Percentiles rank a stretch among this genome's conserved stretches.
Conservation (phyloP, 2,113 vertebrate species). For the Calonectris borealis region DNA sequence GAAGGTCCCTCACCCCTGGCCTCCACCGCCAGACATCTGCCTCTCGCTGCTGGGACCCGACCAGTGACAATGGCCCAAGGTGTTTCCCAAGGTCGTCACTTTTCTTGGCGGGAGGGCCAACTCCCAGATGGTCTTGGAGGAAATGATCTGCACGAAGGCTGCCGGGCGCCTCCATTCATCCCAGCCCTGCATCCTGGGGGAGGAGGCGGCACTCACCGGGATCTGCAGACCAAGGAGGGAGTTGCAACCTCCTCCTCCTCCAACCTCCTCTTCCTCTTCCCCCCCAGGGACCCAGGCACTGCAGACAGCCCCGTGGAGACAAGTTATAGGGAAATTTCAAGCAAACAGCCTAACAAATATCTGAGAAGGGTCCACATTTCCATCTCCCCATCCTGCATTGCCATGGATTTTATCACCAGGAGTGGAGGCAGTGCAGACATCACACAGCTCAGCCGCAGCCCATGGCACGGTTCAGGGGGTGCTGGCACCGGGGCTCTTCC, state of each 20-base stretch:
- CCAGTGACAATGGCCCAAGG: background rate
- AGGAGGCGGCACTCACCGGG: rapidly evolving
- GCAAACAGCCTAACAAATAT: background rate
- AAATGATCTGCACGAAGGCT: background rate
- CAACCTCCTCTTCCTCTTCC: background rate
- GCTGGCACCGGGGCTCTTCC: background rate
- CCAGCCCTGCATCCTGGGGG: background rate
- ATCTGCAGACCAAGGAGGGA: background rate
- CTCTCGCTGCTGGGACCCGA: background rate
- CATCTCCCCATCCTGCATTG: background rate
- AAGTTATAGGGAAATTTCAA: background rate
- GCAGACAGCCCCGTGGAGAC: background rate
- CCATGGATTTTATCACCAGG: background rate
- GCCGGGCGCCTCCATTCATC: background rate
- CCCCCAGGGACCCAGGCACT: background rate
- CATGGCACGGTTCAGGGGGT: rapidly evolving
- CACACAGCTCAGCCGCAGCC: background rate
- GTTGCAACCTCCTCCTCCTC: background rate
- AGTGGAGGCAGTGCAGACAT: background rate
- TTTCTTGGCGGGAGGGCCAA: background rate
- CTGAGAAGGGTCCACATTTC: background rate
- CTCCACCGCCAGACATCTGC: background rate
- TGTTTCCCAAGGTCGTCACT: background rate
- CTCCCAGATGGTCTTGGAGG: background rate
- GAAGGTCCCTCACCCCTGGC: background rate